phyloP scores from a whole-genome alignment of 1,140 invertebrate species.

The Akabosia matsudoensis region DNA sequence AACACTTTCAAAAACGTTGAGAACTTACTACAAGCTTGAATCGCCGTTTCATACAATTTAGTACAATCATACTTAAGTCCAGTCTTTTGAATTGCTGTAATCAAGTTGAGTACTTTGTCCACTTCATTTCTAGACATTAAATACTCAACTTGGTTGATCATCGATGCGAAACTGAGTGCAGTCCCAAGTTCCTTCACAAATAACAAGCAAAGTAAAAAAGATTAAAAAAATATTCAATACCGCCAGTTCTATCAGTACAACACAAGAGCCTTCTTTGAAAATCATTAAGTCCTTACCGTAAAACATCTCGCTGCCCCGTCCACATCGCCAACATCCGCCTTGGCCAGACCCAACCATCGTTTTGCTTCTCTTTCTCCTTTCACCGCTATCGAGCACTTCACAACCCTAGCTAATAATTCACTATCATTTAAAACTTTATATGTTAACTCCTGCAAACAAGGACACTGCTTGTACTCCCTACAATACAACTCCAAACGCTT shows the following conservation, averaged over 20 bases:
- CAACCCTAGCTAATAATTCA: slow-evolving; percentile 20
- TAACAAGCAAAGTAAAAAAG: not conserved
- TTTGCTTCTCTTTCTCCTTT: slow-evolving; percentile 2
- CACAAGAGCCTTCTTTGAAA: too few species aligned
- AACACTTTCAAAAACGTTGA: too few species aligned
- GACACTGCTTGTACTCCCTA: slow-evolving; percentile 18
- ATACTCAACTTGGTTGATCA: slow-evolving; percentile 15
- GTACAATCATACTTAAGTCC: slow-evolving; percentile 17
- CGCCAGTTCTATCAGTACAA: too few species aligned
- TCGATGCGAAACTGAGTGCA: not conserved
- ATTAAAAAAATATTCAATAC: too few species aligned
- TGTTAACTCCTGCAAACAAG: slow-evolving; percentile 21
- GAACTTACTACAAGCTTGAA: slow-evolving; percentile 28
- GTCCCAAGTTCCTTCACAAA: slow-evolving; percentile 20
- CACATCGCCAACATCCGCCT: slow-evolving; percentile 28
- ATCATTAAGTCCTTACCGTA: slow-evolving; percentile 9
- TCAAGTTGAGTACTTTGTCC: slow-evolving; percentile 23
- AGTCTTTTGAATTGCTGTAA: slow-evolving; percentile 9
- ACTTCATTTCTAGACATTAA: not conserved
- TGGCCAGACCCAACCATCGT: slow-evolving; percentile 22
- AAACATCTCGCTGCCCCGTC: slow-evolving; percentile 25
- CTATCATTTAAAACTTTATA: slow-evolving; percentile 23
- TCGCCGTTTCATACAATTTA: slow-evolving; percentile 8
- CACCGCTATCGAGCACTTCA: not conserved
- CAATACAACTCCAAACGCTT: slow-evolving; percentile 14